phyloP scores from a whole-genome alignment of 2,797 vertebrate species.

The Coranthus polyacanthus region DNA sequence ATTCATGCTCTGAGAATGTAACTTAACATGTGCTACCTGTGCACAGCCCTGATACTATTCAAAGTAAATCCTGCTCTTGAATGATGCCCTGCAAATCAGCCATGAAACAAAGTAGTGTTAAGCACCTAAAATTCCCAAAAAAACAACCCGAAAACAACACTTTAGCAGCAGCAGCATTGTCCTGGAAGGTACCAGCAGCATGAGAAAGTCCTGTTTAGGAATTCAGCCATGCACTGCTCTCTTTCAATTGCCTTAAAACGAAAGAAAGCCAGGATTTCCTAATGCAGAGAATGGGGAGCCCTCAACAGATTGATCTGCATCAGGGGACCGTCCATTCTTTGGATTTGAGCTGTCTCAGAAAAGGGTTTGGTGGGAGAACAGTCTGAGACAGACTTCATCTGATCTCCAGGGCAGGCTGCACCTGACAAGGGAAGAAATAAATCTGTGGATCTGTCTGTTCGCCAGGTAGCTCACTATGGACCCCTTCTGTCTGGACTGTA shows the following conservation, averaged over 20 bases:
- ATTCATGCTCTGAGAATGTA: not conserved
- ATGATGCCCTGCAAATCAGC: slow-evolving; percentile 40
- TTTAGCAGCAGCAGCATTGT: slow-evolving; percentile 72
- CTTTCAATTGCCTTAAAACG: slow-evolving; percentile 73
- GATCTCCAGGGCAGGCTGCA: slow-evolving; percentile 48
- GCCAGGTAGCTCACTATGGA: slow-evolving; percentile 68
- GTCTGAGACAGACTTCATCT: slow-evolving; percentile 48
- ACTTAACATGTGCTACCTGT: slow-evolving; percentile 33
- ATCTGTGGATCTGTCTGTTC: slow-evolving; percentile 54
- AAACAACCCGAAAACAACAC: slow-evolving; percentile 68
- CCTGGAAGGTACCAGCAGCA: slow-evolving; percentile 70
- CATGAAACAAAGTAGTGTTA: slow-evolving; percentile 68
- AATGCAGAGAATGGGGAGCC: slow-evolving; percentile 82
- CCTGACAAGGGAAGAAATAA: slow-evolving; percentile 50
- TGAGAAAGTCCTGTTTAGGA: slow-evolving; percentile 83
- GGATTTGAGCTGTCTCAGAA: slow-evolving; percentile 40
- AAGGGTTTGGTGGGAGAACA: slow-evolving; percentile 47
- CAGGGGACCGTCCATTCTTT: slow-evolving; percentile 85
- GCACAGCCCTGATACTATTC: slow-evolving; percentile 68
- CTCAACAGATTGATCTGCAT: slow-evolving; percentile 87
- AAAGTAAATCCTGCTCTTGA: slow-evolving; percentile 60
- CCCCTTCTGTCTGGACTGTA: slow-evolving; percentile 77
- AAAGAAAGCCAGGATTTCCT: slow-evolving; percentile 90
- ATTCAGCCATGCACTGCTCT: slow-evolving; percentile 68
- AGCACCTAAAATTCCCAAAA: slow-evolving; percentile 34